Percentiles rank a stretch among this genome's conserved stretches.
Conservation (phyloP, 1,140 invertebrate species). For the Tetragonula clypearis region DNA sequence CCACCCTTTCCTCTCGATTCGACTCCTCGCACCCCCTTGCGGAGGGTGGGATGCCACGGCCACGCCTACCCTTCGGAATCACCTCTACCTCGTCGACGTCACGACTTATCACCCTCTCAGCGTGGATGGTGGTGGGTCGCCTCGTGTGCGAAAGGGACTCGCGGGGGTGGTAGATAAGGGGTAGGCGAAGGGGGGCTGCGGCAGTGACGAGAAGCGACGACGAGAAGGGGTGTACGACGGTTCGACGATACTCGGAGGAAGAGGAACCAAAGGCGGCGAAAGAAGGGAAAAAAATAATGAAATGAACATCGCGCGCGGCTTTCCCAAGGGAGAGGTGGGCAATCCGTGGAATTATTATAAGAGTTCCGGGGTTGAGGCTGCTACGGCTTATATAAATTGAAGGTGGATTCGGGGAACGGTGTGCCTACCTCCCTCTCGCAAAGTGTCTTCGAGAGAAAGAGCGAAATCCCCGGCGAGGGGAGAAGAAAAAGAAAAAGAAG, state of each 20-base stretch:
- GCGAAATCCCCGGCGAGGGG: background rate
- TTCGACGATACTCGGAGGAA: slow-evolving; percentile 54
- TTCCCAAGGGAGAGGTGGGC: slow-evolving; percentile 55
- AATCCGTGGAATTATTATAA: slow-evolving; percentile 81
- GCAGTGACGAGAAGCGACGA: background rate
- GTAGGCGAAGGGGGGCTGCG: background rate
- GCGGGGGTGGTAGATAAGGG: background rate
- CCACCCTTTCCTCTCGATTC: slow-evolving; percentile 70
- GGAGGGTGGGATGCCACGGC: slow-evolving; percentile 63
- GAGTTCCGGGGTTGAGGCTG: slow-evolving; percentile 68
- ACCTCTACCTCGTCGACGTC: slow-evolving; percentile 74
- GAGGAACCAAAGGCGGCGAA: slow-evolving; percentile 52
- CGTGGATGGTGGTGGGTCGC: slow-evolving; percentile 41
- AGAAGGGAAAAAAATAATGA: slow-evolving; percentile 79
- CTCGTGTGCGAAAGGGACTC: slow-evolving; percentile 16
- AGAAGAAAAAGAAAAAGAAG: too few relatives aligned
- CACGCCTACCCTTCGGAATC: slow-evolving; percentile 75
- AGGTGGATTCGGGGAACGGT: slow-evolving; percentile 43
- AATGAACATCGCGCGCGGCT: slow-evolving; percentile 78
- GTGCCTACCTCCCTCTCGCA: background rate
- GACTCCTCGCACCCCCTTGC: slow-evolving; percentile 65
- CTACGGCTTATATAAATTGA: slow-evolving; percentile 77
- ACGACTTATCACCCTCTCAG: slow-evolving; percentile 81
- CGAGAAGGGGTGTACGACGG: slow-evolving; percentile 11
- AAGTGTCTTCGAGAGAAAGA: background rate